A percentile compares a stretch with the other conserved stretches of the same genome.
These are phyloP conservation scores for Hippolais icterina DNA, from an alignment of 2,113 vertebrate species.

Conservation along the genomic window DNA sequence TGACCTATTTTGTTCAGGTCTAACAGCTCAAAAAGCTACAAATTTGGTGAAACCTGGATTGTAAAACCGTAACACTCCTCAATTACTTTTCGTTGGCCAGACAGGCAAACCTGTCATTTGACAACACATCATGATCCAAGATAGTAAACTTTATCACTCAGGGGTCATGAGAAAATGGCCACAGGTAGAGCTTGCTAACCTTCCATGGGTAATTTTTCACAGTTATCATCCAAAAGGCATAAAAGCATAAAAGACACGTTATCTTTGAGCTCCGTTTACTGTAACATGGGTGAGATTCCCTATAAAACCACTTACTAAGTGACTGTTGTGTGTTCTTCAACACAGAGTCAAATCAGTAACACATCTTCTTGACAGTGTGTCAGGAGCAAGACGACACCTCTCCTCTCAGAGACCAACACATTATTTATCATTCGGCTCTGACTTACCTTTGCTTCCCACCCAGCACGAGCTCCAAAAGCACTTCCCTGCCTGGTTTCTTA, in stretches of 20 bases:
- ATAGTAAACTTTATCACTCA: conserved; percentile 77
- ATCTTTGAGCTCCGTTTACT: conserved; percentile 74
- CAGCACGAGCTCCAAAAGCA: not conserved
- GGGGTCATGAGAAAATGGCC: conserved; percentile 80
- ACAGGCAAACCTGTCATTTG: conserved; percentile 79
- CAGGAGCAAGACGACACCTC: conserved; percentile 64
- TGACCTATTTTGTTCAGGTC: conserved; percentile 79
- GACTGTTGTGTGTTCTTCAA: conserved; percentile 68
- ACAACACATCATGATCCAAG: conserved; percentile 70
- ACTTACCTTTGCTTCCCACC: conserved; percentile 15
- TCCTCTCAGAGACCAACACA: conserved; percentile 62
- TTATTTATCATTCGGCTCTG: conserved; percentile 62
- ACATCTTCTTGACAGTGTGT: conserved; percentile 71
- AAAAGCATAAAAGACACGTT: conserved; percentile 75
- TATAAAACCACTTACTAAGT: conserved; percentile 75
- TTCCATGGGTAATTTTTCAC: conserved; percentile 77
- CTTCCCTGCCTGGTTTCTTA: not conserved
- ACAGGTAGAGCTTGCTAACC: conserved; percentile 74
- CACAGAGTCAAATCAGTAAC: conserved; percentile 73
- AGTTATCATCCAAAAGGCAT: conserved; percentile 76
- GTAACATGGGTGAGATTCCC: conserved; percentile 70
- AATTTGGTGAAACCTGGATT: conserved; percentile 69
- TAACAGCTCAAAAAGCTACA: conserved; percentile 76
- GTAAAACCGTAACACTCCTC: conserved; percentile 75
- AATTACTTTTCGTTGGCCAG: conserved; percentile 79